phyloP scores from a whole-genome alignment of 2,113 vertebrate species.

The chimpanzee (Pan troglodytes) region DNA sequence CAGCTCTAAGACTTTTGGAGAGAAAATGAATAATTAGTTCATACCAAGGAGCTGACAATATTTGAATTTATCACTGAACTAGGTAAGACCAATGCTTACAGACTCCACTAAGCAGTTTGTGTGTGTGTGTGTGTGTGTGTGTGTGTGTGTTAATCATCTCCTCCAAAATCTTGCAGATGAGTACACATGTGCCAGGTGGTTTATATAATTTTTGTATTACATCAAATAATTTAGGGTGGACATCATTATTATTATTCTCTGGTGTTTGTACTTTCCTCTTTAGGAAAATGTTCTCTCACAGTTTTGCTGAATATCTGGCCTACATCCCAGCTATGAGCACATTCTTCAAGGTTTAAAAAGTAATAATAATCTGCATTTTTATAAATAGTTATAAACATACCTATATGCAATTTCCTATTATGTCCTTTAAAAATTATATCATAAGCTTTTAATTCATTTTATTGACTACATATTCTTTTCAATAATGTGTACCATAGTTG shows the following conservation, averaged over 20 bases:
- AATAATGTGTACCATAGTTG: not conserved
- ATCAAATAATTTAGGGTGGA: not conserved
- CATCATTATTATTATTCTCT: not conserved
- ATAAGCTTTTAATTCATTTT: not conserved
- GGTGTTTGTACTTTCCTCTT: not conserved
- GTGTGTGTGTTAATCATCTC: not conserved
- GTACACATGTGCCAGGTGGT: not conserved
- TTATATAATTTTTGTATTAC: not conserved
- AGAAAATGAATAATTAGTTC: not conserved
- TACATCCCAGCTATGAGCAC: not conserved
- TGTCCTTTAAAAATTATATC: not conserved
- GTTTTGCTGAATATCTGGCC: not conserved
- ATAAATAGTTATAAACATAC: not conserved
- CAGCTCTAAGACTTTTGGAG: not conserved
- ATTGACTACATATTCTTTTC: not conserved
- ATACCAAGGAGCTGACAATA: not conserved
- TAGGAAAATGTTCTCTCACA: not conserved
- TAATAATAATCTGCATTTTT: not conserved
- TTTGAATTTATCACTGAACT: conserved; percentile 17
- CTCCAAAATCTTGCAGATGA: conserved; percentile 1
- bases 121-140: not conserved
- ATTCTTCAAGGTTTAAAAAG: not conserved
- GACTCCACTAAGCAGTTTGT: not conserved
- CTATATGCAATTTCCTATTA: not conserved
- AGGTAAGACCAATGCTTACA: not conserved